phyloP scores from a whole-genome alignment of 1,140 invertebrate genomes.

The Rhopalosiphum padi region DNA sequence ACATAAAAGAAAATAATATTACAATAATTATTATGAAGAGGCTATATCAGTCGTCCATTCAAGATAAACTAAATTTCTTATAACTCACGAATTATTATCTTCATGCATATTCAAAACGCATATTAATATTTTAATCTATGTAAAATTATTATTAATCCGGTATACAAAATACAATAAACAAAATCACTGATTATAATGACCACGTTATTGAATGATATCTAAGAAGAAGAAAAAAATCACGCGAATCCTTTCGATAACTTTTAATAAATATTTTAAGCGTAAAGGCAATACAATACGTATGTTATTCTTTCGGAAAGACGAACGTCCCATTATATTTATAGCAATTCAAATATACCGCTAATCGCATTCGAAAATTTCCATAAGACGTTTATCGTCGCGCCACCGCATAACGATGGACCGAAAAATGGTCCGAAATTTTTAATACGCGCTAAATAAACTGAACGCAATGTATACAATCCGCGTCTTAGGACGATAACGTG shows the following conservation, averaged over 20 bases:
- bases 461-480: not conserved
- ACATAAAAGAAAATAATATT: not conserved
- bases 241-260: not conserved
- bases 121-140: constrained; percentile 7
- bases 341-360: not conserved
- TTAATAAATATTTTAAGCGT: not conserved
- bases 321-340: not conserved
- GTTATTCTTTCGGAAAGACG: not conserved
- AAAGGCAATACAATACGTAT: not conserved
- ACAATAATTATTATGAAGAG: not conserved
- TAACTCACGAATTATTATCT: not conserved
- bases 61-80: not conserved
- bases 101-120: not conserved
- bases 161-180: not conserved
- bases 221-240: not conserved
- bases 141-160: not conserved
- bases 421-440: not conserved
- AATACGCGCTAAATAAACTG: not conserved
- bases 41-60: not conserved
- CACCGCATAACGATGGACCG: too few relatives aligned
- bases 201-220: not conserved
- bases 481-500: too few relatives aligned
- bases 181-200: not conserved
- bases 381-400: not conserved
- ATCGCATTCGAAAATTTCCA: not conserved